These are phyloP conservation scores for Spheniscus mendiculus DNA, from an alignment of 2,113 vertebrate genomes.

Conservation along the genomic window DNA sequence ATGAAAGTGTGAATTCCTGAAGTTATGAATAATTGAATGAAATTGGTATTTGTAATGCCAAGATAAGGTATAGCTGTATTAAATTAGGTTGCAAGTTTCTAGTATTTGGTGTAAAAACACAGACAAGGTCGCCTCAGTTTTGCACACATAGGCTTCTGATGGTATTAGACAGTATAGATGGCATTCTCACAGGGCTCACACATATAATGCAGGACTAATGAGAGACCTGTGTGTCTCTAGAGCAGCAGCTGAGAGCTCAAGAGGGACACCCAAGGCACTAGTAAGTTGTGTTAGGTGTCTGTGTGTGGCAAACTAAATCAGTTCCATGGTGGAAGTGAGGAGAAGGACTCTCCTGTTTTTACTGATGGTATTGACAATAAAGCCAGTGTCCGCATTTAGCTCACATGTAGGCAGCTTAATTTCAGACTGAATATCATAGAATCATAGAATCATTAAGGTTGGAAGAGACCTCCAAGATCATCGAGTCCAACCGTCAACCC, in stretches of 20 bases:
- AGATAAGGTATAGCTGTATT: neutral
- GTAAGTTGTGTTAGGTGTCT: neutral
- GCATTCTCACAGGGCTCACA: neutral
- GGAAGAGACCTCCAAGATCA: no score
- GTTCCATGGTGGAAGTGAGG: neutral
- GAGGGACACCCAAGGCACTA: neutral
- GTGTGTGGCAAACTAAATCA: neutral
- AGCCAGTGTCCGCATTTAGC: neutral
- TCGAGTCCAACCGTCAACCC: no score
- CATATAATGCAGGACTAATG: neutral
- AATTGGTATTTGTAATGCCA: neutral
- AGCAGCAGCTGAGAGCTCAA: neutral
- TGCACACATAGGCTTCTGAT: neutral
- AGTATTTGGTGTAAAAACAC: neutral
- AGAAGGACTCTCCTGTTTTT: neutral
- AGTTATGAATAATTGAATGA: neutral
- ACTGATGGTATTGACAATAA: neutral
- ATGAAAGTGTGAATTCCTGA: neutral
- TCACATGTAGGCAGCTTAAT: rapidly evolving
- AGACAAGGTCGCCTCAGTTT: neutral
- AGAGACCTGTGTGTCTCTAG: neutral
- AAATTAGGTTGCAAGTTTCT: neutral
- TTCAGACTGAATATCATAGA: neutral
- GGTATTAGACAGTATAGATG: neutral
- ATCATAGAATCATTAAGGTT: no score